Conservation (phyloP, 2,797 vertebrate genomes). For the Hephaestus fuliginosus region DNA sequence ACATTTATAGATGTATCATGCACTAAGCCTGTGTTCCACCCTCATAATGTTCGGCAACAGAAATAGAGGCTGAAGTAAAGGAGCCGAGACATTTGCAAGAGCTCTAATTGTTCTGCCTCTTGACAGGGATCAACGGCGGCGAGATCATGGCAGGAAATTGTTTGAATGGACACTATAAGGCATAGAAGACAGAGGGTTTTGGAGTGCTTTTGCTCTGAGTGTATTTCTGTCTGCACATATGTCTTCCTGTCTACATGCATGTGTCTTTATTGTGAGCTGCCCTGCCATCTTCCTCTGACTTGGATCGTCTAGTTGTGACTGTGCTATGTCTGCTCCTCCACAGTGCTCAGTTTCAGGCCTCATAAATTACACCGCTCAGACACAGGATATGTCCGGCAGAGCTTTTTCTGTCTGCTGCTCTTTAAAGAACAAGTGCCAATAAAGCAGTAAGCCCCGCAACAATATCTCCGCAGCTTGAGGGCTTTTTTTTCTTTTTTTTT, state of each 20-base stretch:
- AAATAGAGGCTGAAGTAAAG: slow-evolving; percentile 57
- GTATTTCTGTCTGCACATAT: slow-evolving; percentile 61
- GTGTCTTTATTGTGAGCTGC: slow-evolving; percentile 52
- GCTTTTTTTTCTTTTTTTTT: slow-evolving; percentile 13
- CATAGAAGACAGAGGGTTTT: slow-evolving; percentile 40
- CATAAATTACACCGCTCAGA: slow-evolving; percentile 77
- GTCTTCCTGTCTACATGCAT: slow-evolving; percentile 54
- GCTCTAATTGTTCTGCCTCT: slow-evolving; percentile 69
- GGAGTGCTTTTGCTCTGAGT: slow-evolving; percentile 26
- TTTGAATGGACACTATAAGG: slow-evolving; percentile 55
- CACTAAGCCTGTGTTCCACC: slow-evolving; percentile 68
- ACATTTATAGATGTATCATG: slow-evolving; percentile 73
- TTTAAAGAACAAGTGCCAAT: slow-evolving; percentile 73
- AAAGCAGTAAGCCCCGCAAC: slow-evolving; percentile 38
- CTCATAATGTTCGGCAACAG: slow-evolving; percentile 53
- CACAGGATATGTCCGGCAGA: slow-evolving; percentile 71
- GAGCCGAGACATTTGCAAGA: slow-evolving; percentile 65
- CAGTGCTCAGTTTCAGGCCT: slow-evolving; percentile 73
- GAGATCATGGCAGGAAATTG: slow-evolving; percentile 46
- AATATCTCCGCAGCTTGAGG: slow-evolving; percentile 39
- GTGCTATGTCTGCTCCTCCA: slow-evolving; percentile 54
- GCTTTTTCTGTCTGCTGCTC: slow-evolving; percentile 76
- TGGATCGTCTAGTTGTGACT: slow-evolving; percentile 57
- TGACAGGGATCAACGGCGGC: slow-evolving; percentile 33
- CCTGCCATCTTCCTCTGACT: slow-evolving; percentile 59